Evolutionary conservation across 2,113 vertebrate genomes (phyloP), one percentile per base, ranked within the genome.

Genomic region (Saguinus imperator): DNA sequence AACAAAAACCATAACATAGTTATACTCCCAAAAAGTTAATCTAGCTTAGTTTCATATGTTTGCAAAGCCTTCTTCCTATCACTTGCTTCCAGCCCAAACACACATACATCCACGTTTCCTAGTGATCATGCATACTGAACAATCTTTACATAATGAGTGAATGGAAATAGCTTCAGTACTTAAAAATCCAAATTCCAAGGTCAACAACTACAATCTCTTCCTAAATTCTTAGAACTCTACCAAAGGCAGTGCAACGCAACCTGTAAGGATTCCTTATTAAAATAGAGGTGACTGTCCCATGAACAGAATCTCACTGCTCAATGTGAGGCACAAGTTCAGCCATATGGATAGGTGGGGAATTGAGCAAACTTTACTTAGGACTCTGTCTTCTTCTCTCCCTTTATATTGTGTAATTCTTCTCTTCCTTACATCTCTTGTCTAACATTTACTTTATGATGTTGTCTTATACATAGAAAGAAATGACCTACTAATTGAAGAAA

Each of bases 101-200:
- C 37, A 79, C 40, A 61, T 25, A n/a, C 0, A 7, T 40, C 35
- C 52, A 14, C 14, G 68, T 73, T 93, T 86, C 45, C 61, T 37
- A 64, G 9, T 48, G 58, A 72, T 40, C 18, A 37, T 57, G 3
- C 8, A 40, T 86, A 43, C 37, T 70, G 85, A 70, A 52, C 52
- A 17, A 72, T 48, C 43, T 37, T 94, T 50, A 4, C 13, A 1
- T 72, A 55, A 37, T 64, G 72, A 64, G 43, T 6, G 3, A 68
- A 84, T 20, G 25, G 58, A 43, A 61, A 80, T 16, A 37, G 61
- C 61, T 64, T 29, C 29, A 3, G 23, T 70, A 91, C 48, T 81
- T 75, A 93, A 45, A 55, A 75, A 88, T 83, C 21, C 6, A 58
- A 55, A 88, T 94, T 85, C 81, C 58, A 96, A 87, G 20, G 10